Evolutionary conservation across 2,888 invertebrate genomes (phyloP), one percentile per base, ranked within the genome.

Genomic region (Corbicula japonica): DNA sequence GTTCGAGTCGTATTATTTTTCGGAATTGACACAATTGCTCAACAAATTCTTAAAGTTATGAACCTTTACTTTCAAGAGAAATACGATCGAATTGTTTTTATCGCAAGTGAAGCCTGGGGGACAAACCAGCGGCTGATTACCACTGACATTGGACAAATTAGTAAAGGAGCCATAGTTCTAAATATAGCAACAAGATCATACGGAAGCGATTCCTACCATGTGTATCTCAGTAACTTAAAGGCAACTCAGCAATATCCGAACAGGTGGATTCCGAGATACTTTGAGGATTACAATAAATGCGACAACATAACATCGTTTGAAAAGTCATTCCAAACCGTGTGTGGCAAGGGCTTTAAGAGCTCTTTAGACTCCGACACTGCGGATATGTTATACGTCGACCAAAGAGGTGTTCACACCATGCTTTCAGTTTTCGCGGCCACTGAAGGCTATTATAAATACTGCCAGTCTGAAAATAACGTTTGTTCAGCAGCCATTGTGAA

Each of bases 81-180:
- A 10, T 58, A 28, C n/a, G 15, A 6, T 1, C 71, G 77, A 6
- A 75, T 86, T 21, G 77, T 85, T 28, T 90, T 90, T 35, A 76
- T 90, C n/a, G 88, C 88, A 21, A 89, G 90, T 63, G 90, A 90
- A 58, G 85, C 87, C 0, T 90, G 90, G 90, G 89, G 90, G n/a
- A 83, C 82, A 0, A 85, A 81, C 52, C 23, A 32, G 1, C 50
- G 76, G 3, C 58, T 89, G 15, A 44, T 89, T 8, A 41, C 62
- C 15, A 75, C 65, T 2, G 63, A 69, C 0, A 34, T 78, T 1
- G 87, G 84, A 0, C 69, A 80, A 23, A 76, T 56, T n/a, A 85
- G 87, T 4, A 73, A 79, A 28, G 90, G 90, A 1, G 81, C 89
- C 0, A n/a, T 89, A 0, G 84, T 88, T 2, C 81, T 89, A 30